Evolutionary conservation across 2,888 invertebrate species (phyloP).

Genomic region (Polyommatus icarus): DNA sequence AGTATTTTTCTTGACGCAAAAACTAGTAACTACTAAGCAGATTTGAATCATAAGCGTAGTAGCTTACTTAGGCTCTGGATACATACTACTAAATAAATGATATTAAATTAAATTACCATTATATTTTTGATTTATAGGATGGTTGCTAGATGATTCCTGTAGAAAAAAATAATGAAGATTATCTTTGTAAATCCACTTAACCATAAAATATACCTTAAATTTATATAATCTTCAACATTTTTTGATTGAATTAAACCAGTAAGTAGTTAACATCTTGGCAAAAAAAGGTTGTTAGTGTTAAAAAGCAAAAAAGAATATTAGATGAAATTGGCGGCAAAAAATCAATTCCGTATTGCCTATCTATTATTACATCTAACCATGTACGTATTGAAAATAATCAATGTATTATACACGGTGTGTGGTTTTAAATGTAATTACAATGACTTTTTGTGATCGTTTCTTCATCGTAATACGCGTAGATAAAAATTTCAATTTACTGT

Average conservation of each 20-base stretch:
- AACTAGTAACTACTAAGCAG: too few species aligned
- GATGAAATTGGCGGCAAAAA: not conserved
- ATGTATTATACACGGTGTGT: slow-evolving; percentile 18
- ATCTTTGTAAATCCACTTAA: too few species aligned
- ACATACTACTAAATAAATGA: too few species aligned
- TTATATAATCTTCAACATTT: not conserved
- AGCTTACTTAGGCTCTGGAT: too few species aligned
- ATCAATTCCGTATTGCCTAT: slow-evolving; percentile 1
- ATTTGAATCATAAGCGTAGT: too few species aligned
- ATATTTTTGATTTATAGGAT: too few species aligned
- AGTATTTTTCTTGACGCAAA: too few species aligned
- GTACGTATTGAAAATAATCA: slow-evolving; percentile 16
- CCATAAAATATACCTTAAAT: too few species aligned
- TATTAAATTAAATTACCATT: too few species aligned
- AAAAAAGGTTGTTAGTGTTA: not conserved
- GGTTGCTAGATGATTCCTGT: too few species aligned
- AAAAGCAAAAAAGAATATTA: not conserved
- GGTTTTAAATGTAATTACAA: slow-evolving; percentile 7
- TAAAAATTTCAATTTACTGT: slow-evolving; percentile 3
- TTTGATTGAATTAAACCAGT: not conserved
- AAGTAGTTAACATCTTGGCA: not conserved
- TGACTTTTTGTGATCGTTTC: not conserved
- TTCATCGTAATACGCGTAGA: not conserved
- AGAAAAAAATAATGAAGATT: too few species aligned
- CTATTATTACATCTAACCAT: not conserved